A percentile compares a stretch with the other conserved stretches of the same genome.
phyloP scores from a whole-genome alignment of 92 coral and sea anemone species.

The Epizoanthus scotinus region DNA sequence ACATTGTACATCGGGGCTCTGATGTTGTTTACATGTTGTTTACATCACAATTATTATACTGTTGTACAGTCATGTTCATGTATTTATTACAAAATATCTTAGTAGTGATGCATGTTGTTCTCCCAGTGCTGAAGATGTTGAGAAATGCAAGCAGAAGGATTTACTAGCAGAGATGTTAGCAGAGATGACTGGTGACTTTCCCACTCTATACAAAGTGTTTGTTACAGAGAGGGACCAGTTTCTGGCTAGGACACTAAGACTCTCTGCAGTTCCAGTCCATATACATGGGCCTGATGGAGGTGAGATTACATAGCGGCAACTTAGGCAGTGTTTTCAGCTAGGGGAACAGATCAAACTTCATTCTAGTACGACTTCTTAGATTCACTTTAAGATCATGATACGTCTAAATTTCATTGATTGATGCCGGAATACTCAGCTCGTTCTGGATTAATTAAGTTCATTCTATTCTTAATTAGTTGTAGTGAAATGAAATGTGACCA shows the following conservation, averaged over 20 bases:
- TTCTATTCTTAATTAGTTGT: too few relatives aligned
- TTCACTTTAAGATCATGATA: too few relatives aligned
- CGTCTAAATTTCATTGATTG: too few relatives aligned
- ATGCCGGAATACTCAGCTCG: too few relatives aligned
- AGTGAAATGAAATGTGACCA: too few relatives aligned
- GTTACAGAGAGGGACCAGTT: slow-evolving; percentile 91
- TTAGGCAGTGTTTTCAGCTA: too few relatives aligned
- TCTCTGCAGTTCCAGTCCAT: slow-evolving; percentile 83
- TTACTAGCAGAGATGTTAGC: slow-evolving; percentile 94
- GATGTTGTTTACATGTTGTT: not conserved
- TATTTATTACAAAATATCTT: not conserved
- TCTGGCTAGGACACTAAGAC: slow-evolving; percentile 79
- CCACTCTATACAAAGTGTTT: slow-evolving; percentile 86
- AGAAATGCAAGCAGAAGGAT: slow-evolving; percentile 95
- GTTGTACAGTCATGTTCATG: not conserved
- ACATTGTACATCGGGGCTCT: too few relatives aligned
- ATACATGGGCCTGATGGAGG: slow-evolving; percentile 90
- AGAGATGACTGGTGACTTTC: slow-evolving; percentile 99
- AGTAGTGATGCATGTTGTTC: not conserved
- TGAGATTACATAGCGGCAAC: too few relatives aligned
- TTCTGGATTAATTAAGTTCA: too few relatives aligned
- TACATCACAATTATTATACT: not conserved
- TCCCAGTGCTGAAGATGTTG: slow-evolving; percentile 88
- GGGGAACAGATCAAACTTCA: too few relatives aligned
- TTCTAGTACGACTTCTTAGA: too few relatives aligned